Base-by-base conservation (phyloP, 2,113 vertebrate genomes). In the Zingel zingel region DNA sequence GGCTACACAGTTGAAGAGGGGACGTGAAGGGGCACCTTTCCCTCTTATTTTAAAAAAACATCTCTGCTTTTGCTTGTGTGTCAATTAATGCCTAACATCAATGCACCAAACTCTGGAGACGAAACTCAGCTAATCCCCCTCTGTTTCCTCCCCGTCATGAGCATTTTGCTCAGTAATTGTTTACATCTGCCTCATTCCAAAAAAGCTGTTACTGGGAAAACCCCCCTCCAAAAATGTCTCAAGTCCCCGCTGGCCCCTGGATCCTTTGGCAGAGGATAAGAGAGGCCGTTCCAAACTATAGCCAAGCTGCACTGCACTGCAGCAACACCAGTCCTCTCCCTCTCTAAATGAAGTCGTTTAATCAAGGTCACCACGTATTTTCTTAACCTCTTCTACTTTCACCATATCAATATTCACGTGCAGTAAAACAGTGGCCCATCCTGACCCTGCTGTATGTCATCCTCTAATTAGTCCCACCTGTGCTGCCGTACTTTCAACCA, bases 181-280 rank as follows among this genome's bases (percentile, higher is more conserved):
- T 95, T 92, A 92, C 94, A 95, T 93, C 83, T 94, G 94, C 48
- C 19, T 77, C 69, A n/a, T 84, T 93, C 84, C 84, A 86, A 91
- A 90, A 89, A 91, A 88, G 74, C 87, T 84, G 82, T 83, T 87
- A 81, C 74, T 64, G 43, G 48, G 58, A 67, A 82, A 58, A 53
- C n/a, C 43, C 59, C 47, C 43, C 59, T 85, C 81, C 77, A 78
- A 88, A 91, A 82, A 67, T 54, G 72, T 92, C 82, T 92, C 81
- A 68, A 89, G 88, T 88, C 83, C 88, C 88, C 45, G n/a, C 74
- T 87, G 91, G 87, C 90, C 90, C 75, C 81, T 74, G 80, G 84
- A 92, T 91, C 84, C 72, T 45, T 80, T 94, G 94, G 94, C 93
- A 93, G 83, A 63, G 78, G 92, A 93, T 94, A 14, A 94, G 88